Conservation (phyloP, 1,140 invertebrate genomes). For the Pseudobourletiella spinata region DNA sequence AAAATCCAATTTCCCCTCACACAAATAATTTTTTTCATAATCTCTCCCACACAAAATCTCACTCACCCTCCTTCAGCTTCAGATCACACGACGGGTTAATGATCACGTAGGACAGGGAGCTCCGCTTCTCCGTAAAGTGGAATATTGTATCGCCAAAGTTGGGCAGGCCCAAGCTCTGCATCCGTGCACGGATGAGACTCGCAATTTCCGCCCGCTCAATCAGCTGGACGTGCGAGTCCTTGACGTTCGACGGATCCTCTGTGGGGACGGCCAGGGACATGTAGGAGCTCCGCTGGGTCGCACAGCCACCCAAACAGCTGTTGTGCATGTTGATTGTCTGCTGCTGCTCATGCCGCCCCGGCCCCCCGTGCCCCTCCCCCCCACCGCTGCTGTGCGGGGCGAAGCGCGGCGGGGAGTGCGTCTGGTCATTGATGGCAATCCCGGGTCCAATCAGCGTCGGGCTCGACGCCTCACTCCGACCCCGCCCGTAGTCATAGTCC, state of each 20-base stretch:
- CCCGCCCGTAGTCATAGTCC: slow-evolving; percentile 23
- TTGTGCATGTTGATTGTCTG: slow-evolving; percentile 29
- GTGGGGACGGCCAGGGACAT: slow-evolving; percentile 26
- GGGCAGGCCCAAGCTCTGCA: slow-evolving; percentile 85
- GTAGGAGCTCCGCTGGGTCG: slow-evolving; percentile 30
- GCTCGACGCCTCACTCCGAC: slow-evolving; percentile 25
- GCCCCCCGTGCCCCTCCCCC: neutral
- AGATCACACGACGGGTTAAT: slow-evolving; percentile 97
- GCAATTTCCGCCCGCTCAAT: slow-evolving; percentile 92
- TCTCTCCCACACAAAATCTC: no score
- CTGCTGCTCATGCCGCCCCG: neutral
- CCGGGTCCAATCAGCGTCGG: slow-evolving; percentile 2
- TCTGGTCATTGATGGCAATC: slow-evolving; percentile 5
- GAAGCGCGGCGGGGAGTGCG: neutral
- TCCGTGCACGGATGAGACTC: slow-evolving; percentile 83
- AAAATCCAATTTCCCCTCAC: no score
- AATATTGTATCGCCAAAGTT: slow-evolving; percentile 38
- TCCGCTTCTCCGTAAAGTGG: slow-evolving; percentile 74
- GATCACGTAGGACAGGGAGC: slow-evolving; percentile 91
- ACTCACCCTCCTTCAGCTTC: slow-evolving; percentile 62
- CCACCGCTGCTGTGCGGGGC: no score
- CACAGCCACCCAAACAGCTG: slow-evolving; percentile 33
- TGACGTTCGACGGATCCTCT: slow-evolving; percentile 13
- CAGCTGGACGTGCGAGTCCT: slow-evolving; percentile 53
- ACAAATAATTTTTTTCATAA: no score